These are phyloP conservation scores for Hoplostethus mediterraneus DNA, from an alignment of 2,797 vertebrate genomes.

Conservation along the genomic window DNA sequence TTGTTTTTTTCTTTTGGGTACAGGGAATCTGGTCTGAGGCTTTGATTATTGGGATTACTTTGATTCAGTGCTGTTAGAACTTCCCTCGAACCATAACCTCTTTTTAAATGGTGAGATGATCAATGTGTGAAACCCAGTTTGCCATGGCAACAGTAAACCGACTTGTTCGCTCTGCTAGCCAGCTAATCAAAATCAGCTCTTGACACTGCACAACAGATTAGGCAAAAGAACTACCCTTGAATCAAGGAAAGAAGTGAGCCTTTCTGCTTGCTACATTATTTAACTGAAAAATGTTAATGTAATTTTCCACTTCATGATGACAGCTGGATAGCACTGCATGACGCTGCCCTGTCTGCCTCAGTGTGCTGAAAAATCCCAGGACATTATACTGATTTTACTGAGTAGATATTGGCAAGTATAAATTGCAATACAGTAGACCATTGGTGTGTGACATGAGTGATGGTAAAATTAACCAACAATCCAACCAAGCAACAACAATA, in stretches of 20 bases:
- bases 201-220: slow-evolving; percentile 56
- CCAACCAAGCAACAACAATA: no score
- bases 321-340: slow-evolving; percentile 29
- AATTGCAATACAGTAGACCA: not conserved
- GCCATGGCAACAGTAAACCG: slow-evolving; percentile 52
- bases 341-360: slow-evolving; percentile 25
- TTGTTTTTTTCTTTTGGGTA: not conserved
- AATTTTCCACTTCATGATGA: slow-evolving; percentile 43
- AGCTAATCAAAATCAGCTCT: slow-evolving; percentile 59
- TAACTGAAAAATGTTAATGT: slow-evolving; percentile 50
- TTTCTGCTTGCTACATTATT: slow-evolving; percentile 32
- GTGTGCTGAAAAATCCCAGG: slow-evolving; percentile 14
- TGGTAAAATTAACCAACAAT: no score
- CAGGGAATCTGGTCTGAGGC: slow-evolving; percentile 9
- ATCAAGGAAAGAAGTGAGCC: slow-evolving; percentile 61
- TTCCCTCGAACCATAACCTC: slow-evolving; percentile 10
- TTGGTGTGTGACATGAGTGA: slow-evolving; percentile 8
- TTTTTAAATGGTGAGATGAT: slow-evolving; percentile 32
- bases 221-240: slow-evolving; percentile 49
- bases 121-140: slow-evolving; percentile 36
- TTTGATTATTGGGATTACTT: slow-evolving; percentile 25
- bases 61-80: slow-evolving; percentile 25
- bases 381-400: slow-evolving; percentile 4
- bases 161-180: slow-evolving; percentile 29
- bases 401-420: slow-evolving; percentile 5